These are phyloP conservation scores for Enteromius radiatus DNA, from an alignment of 2,797 vertebrate genomes.

Conservation along the genomic window DNA sequence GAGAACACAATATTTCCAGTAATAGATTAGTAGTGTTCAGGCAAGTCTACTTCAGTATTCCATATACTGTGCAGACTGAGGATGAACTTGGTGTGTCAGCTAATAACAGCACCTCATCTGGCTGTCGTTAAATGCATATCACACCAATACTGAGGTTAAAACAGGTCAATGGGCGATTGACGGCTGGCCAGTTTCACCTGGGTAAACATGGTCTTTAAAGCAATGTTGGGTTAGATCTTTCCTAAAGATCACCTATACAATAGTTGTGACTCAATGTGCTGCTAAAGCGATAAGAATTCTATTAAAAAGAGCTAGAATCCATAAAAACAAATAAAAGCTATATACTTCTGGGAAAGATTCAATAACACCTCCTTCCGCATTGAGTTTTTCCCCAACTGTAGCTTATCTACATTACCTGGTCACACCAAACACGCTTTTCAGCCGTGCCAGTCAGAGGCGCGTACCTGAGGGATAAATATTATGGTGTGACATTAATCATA, in stretches of 20 bases:
- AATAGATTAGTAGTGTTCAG: neutral
- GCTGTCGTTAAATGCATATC: neutral
- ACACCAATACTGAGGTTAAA: neutral
- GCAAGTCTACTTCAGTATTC: neutral
- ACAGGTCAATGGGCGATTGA: neutral
- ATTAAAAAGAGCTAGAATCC: slow-evolving; percentile 25
- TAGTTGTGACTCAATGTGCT: neutral
- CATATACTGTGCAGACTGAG: neutral
- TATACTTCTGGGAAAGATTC: slow-evolving; percentile 20
- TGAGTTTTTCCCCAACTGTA: slow-evolving; percentile 32
- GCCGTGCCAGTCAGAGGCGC: neutral
- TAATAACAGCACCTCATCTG: neutral
- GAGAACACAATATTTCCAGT: neutral
- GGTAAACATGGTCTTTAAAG: slow-evolving; percentile 8
- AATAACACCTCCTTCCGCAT: slow-evolving; percentile 14
- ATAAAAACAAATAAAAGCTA: slow-evolving; percentile 44
- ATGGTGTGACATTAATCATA: slow-evolving; percentile 49
- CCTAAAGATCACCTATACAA: slow-evolving; percentile 5
- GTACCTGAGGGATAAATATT: slow-evolving; percentile 47
- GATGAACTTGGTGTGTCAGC: neutral
- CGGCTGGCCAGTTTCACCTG: neutral
- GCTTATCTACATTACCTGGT: slow-evolving; percentile 44
- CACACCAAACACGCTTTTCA: slow-evolving; percentile 43
- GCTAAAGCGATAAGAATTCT: slow-evolving; percentile 35
- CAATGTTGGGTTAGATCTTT: neutral